These are phyloP conservation scores for Drosophila hawaiiensis DNA, from an alignment of 2,888 invertebrate species.

Conservation along the genomic window DNA sequence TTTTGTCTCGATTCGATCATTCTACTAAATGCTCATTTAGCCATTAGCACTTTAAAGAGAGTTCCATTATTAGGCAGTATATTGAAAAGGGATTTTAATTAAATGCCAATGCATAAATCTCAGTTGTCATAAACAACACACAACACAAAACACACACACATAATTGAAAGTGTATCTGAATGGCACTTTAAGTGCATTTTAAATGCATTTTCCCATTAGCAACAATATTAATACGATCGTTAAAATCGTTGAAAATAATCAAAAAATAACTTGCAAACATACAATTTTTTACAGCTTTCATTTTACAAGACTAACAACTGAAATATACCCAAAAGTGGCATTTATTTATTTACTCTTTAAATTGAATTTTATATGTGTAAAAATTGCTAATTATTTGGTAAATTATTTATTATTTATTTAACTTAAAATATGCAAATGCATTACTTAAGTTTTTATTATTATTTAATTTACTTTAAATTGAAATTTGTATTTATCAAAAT, in stretches of 20 bases:
- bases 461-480: neutral
- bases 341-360: no score
- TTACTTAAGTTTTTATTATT: neutral
- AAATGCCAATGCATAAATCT: neutral
- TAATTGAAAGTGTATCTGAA: neutral
- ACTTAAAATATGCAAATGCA: no score
- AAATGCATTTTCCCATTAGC: neutral
- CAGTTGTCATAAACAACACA: neutral
- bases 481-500: neutral
- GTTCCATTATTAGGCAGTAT: neutral
- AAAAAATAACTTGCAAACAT: neutral
- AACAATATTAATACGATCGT: neutral
- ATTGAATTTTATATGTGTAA: no score
- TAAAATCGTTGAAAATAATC: neutral
- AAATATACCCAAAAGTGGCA: neutral
- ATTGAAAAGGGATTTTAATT: neutral
- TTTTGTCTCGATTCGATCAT: neutral
- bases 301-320: neutral
- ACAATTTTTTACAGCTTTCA: neutral
- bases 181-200: neutral
- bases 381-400: no score
- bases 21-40: neutral
- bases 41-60: neutral
- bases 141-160: neutral
- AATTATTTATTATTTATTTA: no score